Base-by-base conservation (phyloP, 1,140 invertebrate genomes). In the Tribolium madens region DNA sequence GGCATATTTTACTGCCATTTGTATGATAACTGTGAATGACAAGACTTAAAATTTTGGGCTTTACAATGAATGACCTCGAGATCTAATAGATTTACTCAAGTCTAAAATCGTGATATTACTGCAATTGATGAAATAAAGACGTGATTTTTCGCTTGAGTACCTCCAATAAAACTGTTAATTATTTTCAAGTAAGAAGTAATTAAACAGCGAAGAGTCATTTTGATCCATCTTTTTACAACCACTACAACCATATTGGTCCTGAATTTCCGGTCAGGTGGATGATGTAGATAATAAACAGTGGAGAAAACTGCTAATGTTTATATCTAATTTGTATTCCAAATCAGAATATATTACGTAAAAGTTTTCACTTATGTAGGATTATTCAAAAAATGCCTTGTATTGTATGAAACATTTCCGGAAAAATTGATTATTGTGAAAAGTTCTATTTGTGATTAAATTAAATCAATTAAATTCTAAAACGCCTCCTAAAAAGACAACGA, bases 161-260 rank as follows among this genome's bases (percentile, higher is more conserved):
- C 52, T 26, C 18, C 15, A 18, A 26, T 4, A n/a, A n/a, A 18
- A 52, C 50, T 14, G 50, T 57, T 57, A 26, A 57, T 57, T 57
- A 57, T 17, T 57, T 52, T 17, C 17, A 57, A 21, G 17, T 57
- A 57, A 57, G 52, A 57, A 57, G 52, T n/a, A 57, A 57, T 57
- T 57, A 57, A 53, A 57, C 36, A 1, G 36, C 36, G 9, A 57
- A 57, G 18, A 6, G 18, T 2, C 52, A 17, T 26, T 17, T 12
- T 21, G 52, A 57, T 21, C 18, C 9, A 17, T 57, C 52, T 17
- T 21, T 18, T 14, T 57, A 1, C 18, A 26, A 17, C 3, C 52
- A 14, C 14, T 4, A 14, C 17, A 57, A 3, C 18, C 52, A 18
- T 57, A n/a, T 18, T 57, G 52, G 52, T 57, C 52, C 10, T 0